Base-by-base conservation (phyloP, 2,113 vertebrate genomes). In the Raja brachyura region DNA sequence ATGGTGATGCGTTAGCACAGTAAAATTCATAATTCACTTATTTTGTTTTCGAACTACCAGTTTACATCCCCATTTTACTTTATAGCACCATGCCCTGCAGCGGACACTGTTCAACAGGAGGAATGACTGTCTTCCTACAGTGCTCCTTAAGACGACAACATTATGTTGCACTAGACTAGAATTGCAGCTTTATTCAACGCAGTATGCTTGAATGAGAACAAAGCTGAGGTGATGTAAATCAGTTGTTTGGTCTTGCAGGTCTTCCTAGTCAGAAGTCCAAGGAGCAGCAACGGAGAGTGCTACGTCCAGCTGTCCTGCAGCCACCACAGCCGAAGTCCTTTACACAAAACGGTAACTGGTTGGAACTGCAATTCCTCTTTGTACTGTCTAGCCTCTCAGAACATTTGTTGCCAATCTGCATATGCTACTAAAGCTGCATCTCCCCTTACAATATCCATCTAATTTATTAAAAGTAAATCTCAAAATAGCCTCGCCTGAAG, bases 191-290 rank as follows among this genome's bases (percentile, higher is more conserved):
- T 90, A 90, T 90, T 90, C 88, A 70, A 70, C 68, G 88, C 88
- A 90, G 68, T 70, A 54, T 92, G 90, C 90, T 92, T 54, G 90
- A 92, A 74, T 92, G 39, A 48, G 18, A 92, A 92, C 90, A 70
- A 92, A 74, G 90, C 90, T 92, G 90, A 92, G 90, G 90, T 92
- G 68, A 92, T 92, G 39, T 92, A 70, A 92, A 92, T 92, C 66
- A 92, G 90, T 92, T 92, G 90, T 92, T 92, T 92, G 90, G 68
- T 92, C 94, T 96, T 96, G 56, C 96, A 99, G 98, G 98, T 93
- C 94, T 99, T 93, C 99, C 99, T 0, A 99, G 98, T 97, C 99
- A 99, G 95, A 99, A 99, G 95, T 98, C 98, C 78, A 99, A 99
- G 96, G 98, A 99, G 68, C 98, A 98, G 95, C 98, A 98, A 94